Conservation (phyloP, 2,113 vertebrate species). For the Dicerorhinus sumatrensis region DNA sequence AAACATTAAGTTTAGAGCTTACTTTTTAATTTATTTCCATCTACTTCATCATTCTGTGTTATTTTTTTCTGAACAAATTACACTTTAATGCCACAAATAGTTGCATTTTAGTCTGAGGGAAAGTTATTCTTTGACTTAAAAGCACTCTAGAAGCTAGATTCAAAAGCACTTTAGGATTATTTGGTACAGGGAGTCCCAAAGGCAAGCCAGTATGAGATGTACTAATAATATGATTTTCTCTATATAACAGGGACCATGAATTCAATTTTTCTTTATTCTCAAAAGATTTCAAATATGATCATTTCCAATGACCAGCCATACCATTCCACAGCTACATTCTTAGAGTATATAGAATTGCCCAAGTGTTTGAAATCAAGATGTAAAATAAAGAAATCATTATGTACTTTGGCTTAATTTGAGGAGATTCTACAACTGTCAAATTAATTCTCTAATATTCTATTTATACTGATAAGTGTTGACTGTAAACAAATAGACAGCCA, state of each 20-base stretch:
- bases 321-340: not conserved
- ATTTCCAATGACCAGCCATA: not conserved
- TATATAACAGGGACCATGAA: not conserved
- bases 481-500: too few relatives aligned
- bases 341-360: not conserved
- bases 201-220: not conserved
- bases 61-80: not conserved
- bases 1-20: not conserved
- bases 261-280: conserved; percentile 4
- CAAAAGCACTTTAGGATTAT: not conserved
- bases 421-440: not conserved
- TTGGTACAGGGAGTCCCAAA: not conserved
- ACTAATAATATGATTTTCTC: conserved; percentile 6
- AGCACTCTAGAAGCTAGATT: not conserved
- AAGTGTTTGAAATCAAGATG: not conserved
- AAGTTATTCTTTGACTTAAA: conserved; percentile 19
- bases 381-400: not conserved
- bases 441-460: conserved; percentile 56
- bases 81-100: not conserved
- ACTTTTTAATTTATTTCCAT: not conserved
- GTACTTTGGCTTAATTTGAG: not conserved
- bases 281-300: not conserved
- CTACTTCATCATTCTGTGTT: not conserved
- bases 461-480: conserved; percentile 4
- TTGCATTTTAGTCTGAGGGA: conserved; percentile 15